Conservation (phyloP, 2,888 invertebrate species). For the Endotricha flammealis region DNA sequence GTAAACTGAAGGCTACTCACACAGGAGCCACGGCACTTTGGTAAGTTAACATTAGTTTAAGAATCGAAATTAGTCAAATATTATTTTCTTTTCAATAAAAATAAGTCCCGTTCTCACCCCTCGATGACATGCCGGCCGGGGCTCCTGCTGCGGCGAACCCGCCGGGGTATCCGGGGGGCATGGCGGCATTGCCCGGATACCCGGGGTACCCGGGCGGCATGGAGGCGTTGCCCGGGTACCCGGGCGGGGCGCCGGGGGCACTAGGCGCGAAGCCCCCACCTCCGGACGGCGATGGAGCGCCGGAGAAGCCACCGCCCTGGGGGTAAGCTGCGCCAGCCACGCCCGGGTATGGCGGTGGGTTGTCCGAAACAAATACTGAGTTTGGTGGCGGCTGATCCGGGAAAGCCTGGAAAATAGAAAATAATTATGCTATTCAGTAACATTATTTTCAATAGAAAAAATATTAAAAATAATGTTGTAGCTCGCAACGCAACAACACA, state of each 20-base stretch:
- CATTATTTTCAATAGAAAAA: too few species aligned
- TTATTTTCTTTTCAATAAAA: too few species aligned
- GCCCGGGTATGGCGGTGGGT: constrained; percentile 97
- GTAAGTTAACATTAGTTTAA: too few species aligned
- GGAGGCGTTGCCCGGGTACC: constrained; percentile 35
- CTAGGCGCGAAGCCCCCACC: constrained; percentile 30
- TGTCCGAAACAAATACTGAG: constrained; percentile 92
- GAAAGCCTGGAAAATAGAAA: constrained; percentile 66
- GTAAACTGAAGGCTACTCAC: constrained; percentile 30
- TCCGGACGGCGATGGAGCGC: constrained; percentile 28
- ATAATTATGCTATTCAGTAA: background rate
- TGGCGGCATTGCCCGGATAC: constrained; percentile 13
- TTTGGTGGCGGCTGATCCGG: constrained; percentile 85
- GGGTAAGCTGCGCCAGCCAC: constrained; percentile 69
- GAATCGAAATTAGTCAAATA: too few species aligned
- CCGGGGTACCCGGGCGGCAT: constrained; percentile 22
- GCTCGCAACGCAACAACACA: too few species aligned
- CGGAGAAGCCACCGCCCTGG: constrained; percentile 44
- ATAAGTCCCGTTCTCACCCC: constrained; percentile 40
- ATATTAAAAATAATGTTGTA: too few species aligned
- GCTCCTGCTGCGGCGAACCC: constrained; percentile 29
- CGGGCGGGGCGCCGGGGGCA: constrained; percentile 30
- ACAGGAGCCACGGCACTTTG: constrained; percentile 37
- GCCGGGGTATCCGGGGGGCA: constrained; percentile 26
- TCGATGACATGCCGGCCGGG: constrained; percentile 50